phyloP scores from a whole-genome alignment of 2,888 invertebrate species.

The Hymenopus coronatus region DNA sequence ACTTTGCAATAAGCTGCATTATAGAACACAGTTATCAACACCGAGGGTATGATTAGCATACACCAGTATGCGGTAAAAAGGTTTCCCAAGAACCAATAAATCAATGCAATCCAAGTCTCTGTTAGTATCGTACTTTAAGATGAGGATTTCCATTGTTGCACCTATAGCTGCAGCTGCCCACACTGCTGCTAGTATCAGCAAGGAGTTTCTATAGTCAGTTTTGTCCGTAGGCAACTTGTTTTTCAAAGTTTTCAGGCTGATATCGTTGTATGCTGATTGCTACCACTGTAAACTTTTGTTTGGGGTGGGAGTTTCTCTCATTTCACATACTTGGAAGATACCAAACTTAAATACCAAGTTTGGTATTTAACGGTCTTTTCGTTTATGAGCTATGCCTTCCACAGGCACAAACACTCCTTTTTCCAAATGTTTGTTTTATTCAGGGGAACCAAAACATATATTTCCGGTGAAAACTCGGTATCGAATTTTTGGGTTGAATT shows the following conservation, averaged over 20 bases:
- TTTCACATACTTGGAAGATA: too few species aligned
- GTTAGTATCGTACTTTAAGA: not conserved
- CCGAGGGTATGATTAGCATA: not conserved
- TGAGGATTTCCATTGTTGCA: not conserved
- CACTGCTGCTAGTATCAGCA: not conserved
- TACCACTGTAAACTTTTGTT: too few species aligned
- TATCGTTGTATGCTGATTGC: not conserved
- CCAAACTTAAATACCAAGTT: too few species aligned
- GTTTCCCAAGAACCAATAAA: not conserved
- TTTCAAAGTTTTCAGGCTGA: not conserved
- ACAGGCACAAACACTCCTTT: too few species aligned
- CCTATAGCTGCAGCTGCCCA: not conserved
- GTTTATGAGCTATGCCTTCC: too few species aligned
- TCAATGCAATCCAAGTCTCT: not conserved
- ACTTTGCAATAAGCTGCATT: not conserved
- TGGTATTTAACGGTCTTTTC: too few species aligned
- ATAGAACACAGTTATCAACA: not conserved
- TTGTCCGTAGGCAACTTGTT: not conserved
- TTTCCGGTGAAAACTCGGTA: too few species aligned
- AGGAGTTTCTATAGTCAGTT: not conserved
- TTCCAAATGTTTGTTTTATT: too few species aligned
- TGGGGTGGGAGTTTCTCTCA: too few species aligned
- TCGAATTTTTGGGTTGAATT: too few species aligned
- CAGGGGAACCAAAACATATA: too few species aligned
- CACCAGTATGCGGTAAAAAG: not conserved